A percentile compares a stretch with the other conserved stretches of the same genome.
Evolutionary conservation across 2,888 invertebrate species (phyloP).

Genomic region (Hedya salicella): DNA sequence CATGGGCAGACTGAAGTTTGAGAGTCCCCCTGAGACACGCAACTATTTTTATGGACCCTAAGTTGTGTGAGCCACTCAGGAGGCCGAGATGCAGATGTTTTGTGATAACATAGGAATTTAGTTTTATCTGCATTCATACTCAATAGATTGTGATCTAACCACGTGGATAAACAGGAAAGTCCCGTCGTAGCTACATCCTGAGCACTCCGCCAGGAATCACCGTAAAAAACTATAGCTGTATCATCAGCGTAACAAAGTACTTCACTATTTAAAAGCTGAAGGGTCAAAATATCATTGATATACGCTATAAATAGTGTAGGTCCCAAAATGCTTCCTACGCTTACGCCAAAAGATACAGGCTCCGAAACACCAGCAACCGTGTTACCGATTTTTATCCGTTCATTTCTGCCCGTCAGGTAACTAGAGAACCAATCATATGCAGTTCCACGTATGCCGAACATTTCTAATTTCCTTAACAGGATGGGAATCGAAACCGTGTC

Average conservation of each 20-base stretch:
- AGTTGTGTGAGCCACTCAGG: no score
- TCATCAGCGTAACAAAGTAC: conserved; percentile 9
- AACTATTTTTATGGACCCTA: no score
- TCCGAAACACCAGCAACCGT: no score
- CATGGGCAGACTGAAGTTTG: neutral
- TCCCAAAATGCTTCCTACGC: conserved; percentile 44
- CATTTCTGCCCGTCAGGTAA: conserved; percentile 14
- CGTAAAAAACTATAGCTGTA: neutral
- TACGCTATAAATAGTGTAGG: conserved; percentile 33
- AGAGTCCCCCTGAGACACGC: no score
- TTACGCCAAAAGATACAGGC: conserved; percentile 17
- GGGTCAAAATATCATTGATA: conserved; percentile 29
- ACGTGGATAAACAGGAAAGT: neutral
- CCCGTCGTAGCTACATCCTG: neutral
- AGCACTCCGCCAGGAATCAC: neutral
- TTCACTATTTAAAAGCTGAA: neutral
- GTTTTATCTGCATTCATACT: conserved; percentile 2
- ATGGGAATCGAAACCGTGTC: conserved; percentile 4
- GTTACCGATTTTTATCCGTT: conserved; percentile 12
- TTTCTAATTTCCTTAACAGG: conserved; percentile 28
- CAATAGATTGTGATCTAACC: neutral
- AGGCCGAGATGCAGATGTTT: no score
- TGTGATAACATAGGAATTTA: no score
- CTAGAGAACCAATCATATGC: conserved; percentile 30
- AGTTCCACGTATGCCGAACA: conserved; percentile 21